Evolutionary conservation across 2,797 vertebrate genomes (phyloP), one percentile per base, ranked within the genome.

Genomic region (Falco naumanni): DNA sequence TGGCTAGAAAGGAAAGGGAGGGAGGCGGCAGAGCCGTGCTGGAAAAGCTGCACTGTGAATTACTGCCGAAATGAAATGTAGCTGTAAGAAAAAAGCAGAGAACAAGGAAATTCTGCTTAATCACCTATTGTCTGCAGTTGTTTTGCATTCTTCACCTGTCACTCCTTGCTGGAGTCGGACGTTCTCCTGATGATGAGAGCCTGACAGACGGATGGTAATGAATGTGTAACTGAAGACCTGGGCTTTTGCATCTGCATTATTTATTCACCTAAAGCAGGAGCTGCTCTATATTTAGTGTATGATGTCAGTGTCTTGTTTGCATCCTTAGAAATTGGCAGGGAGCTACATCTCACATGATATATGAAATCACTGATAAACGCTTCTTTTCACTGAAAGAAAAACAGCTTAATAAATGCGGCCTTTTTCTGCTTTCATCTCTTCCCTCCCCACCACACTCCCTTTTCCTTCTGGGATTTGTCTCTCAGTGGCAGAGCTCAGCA

Each of bases 301-400:
- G 97, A 98, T 98, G 98, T 98, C 97, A 98, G 96, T 1, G 57
- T 95, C 97, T 96, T 96, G 96, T 98, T 97, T 98, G 97, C 97
- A 96, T 98, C 97, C 97, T 96, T 96, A 91, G 97, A 98, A 98
- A 95, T 45, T 98, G 97, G 96, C 97, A 97, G 95, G 95, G 94
- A 97, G 97, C 97, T 97, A 97, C 96, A 90, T 96, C 97, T 98
- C 98, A 98, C 97, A 98, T 98, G 98, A 98, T 98, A 97, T 97
- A 97, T 98, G 97, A 98, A 98, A 98, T 98, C 98, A 98, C 97
- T 96, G 97, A 98, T 97, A 98, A 98, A 97, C 94, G 97, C 97
- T 97, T 96, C 97, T 98, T 98, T 98, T 97, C 97, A 97, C 96
- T 92, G 92, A 96, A 98, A 98, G 97, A 98, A 98, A 98, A 98